These are phyloP conservation scores for Dicyrtomina minuta DNA, from an alignment of 2,888 invertebrate species.

Conservation along the genomic window DNA sequence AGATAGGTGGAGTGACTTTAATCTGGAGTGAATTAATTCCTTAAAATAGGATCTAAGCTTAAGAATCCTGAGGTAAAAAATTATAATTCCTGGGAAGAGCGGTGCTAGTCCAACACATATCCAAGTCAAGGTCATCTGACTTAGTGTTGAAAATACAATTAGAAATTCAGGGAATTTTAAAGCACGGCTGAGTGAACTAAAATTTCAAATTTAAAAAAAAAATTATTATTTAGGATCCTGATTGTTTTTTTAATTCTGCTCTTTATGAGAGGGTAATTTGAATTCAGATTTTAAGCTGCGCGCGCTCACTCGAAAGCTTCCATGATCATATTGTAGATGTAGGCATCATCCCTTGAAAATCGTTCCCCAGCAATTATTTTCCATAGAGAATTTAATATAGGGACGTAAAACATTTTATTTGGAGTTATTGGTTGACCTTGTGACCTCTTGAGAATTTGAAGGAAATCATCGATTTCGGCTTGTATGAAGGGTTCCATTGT, in stretches of 20 bases:
- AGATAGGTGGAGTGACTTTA: background rate
- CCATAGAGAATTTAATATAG: constrained; percentile 10
- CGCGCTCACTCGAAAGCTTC: no score
- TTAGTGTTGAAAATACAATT: background rate
- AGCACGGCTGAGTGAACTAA: background rate
- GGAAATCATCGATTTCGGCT: background rate
- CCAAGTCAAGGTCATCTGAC: background rate
- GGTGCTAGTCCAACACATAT: background rate
- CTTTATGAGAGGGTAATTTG: background rate
- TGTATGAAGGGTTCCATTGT: constrained; percentile 7
- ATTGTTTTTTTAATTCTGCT: no score
- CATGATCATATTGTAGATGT: background rate
- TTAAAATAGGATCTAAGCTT: no score
- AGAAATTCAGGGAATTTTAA: background rate
- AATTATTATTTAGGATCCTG: no score
- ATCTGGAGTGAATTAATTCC: no score
- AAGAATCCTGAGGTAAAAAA: no score
- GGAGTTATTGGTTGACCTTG: background rate
- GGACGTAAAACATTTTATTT: background rate
- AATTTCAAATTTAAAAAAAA: no score
- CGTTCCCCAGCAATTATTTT: constrained; percentile 7
- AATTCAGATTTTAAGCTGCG: background rate
- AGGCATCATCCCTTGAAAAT: background rate
- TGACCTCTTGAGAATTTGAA: background rate
- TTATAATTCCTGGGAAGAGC: no score